Conservation (phyloP, 2,113 vertebrate genomes). For the Atlantisia rogersi region DNA sequence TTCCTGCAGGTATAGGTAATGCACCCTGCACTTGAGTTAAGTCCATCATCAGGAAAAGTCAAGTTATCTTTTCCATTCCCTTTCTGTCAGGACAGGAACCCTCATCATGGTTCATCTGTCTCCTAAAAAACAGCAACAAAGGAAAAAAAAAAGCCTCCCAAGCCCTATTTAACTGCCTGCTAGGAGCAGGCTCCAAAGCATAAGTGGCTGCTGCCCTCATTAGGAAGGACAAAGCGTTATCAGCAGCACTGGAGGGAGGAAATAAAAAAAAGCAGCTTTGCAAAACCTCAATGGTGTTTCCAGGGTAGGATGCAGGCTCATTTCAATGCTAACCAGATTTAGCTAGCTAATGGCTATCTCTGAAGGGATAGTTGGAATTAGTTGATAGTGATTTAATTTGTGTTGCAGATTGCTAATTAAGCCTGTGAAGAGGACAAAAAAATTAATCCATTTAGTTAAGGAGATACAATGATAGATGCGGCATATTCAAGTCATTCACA, state of each 20-base stretch:
- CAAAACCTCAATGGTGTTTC: background rate
- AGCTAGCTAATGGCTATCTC: conserved; percentile 54
- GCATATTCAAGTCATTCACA: background rate
- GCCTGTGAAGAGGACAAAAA: conserved; percentile 51
- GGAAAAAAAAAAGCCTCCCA: background rate
- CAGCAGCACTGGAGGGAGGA: background rate
- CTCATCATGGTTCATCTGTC: background rate
- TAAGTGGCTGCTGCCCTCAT: conserved; percentile 15
- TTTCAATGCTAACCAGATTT: conserved; percentile 65
- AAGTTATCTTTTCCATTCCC: background rate
- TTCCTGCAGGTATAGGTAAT: background rate
- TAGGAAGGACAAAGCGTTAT: conserved; percentile 25
- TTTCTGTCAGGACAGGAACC: background rate
- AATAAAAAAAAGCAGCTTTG: background rate
- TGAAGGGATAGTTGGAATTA: conserved; percentile 62
- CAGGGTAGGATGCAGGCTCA: background rate
- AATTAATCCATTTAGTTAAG: conserved; percentile 62
- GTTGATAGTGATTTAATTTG: conserved; percentile 72
- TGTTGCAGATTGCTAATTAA: conserved; percentile 71
- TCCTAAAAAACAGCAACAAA: background rate
- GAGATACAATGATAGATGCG: conserved; percentile 46
- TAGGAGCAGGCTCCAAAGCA: background rate
- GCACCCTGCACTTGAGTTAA: background rate
- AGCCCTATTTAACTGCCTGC: background rate
- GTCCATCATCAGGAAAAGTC: background rate